Evolutionary conservation across 2,113 vertebrate species (phyloP).

Genomic region (Irena cyanogastra): DNA sequence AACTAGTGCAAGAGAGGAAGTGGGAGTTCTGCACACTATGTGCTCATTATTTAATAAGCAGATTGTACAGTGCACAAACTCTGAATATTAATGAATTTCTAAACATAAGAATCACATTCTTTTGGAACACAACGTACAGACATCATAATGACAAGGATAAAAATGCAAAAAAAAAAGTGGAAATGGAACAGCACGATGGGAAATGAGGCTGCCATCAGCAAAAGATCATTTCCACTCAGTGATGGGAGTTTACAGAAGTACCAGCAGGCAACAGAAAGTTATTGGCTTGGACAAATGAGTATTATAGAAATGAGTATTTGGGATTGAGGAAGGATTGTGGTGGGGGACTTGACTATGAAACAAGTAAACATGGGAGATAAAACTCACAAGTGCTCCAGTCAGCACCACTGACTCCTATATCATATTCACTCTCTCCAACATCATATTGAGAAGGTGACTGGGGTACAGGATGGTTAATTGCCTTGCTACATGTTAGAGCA

Average conservation of each 20-base stretch:
- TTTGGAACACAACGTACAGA: background rate
- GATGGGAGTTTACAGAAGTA: background rate
- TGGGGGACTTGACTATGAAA: background rate
- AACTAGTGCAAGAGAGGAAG: background rate
- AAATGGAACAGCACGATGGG: background rate
- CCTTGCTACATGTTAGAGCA: background rate
- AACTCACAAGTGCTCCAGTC: background rate
- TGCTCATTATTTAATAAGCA: slow-evolving; percentile 54
- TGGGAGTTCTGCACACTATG: slow-evolving; percentile 8
- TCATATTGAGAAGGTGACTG: background rate
- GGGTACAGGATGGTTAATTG: background rate
- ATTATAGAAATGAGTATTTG: background rate
- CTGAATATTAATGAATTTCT: slow-evolving; percentile 56
- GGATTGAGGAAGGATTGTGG: background rate
- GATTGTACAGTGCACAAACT: background rate
- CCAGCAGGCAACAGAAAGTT: background rate
- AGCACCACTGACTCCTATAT: too few species aligned
- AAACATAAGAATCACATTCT: slow-evolving; percentile 18
- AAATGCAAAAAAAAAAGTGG: background rate
- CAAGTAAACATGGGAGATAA: background rate
- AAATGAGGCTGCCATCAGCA: background rate
- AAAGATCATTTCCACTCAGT: background rate
- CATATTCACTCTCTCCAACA: background rate
- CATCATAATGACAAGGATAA: background rate
- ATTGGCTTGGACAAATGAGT: background rate